A percentile compares a stretch with the other conserved stretches of the same genome.
Evolutionary conservation across 64 coral and sea anemone genomes (phyloP).

Genomic region (Montipora cactus): DNA sequence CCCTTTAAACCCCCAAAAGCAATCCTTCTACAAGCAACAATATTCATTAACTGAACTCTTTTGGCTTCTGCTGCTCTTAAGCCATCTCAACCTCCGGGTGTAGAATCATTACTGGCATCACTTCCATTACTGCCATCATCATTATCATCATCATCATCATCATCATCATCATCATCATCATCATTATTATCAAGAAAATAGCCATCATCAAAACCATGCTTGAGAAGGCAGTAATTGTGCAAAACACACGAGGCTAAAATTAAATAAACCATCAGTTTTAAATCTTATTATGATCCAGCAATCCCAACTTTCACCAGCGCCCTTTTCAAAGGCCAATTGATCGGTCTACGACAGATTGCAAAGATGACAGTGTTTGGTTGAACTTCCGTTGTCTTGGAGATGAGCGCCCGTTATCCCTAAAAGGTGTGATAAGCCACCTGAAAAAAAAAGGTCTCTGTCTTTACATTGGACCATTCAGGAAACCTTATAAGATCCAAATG

Average conservation of each 20-base stretch:
- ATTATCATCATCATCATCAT: not conserved
- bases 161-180: constrained; percentile 38
- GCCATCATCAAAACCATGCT: constrained; percentile 49
- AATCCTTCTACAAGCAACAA: not conserved
- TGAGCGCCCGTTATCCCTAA: not conserved
- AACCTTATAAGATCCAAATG: not conserved
- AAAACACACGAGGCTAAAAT: constrained; percentile 60
- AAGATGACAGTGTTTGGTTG: constrained; percentile 15
- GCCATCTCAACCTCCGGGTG: constrained; percentile 12
- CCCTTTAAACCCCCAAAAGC: too few relatives aligned
- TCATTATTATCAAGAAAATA: constrained; percentile 24
- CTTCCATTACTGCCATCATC: constrained; percentile 29
- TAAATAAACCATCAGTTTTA: constrained; percentile 50
- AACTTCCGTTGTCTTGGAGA: constrained; percentile 4
- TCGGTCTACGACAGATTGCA: constrained; percentile 11
- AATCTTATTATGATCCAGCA: constrained; percentile 49
- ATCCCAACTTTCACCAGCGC: constrained; percentile 18
- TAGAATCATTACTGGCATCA: constrained; percentile 59
- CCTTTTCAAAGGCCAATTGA: constrained; percentile 30
- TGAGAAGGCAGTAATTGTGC: constrained; percentile 61
- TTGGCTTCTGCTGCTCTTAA: constrained; percentile 53
- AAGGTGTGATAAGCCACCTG: constrained; percentile 59
- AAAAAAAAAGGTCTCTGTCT: not conserved
- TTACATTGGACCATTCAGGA: not conserved
- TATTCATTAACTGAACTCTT: constrained; percentile 37